These are phyloP conservation scores for Scopus umbretta DNA, from an alignment of 2,113 vertebrate genomes.

Conservation along the genomic window DNA sequence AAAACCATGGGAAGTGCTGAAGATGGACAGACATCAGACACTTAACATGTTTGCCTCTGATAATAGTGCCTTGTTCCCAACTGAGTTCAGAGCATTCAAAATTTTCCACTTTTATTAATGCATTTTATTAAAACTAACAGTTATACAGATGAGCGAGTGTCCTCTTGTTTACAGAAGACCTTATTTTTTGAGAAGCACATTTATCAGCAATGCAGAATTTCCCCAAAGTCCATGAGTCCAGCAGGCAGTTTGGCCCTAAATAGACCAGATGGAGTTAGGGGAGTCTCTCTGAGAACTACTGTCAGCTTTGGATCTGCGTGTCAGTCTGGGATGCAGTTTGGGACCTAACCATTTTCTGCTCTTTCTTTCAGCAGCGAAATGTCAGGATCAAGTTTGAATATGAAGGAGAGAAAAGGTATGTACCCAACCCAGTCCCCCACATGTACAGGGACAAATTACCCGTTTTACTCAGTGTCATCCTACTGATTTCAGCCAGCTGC, in stretches of 20 bases:
- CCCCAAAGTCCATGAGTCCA: background rate
- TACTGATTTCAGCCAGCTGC: background rate
- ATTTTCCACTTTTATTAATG: background rate
- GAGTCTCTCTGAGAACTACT: background rate
- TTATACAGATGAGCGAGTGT: background rate
- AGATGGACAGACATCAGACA: background rate
- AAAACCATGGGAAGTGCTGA: background rate
- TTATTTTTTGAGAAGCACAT: background rate
- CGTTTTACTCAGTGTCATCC: background rate
- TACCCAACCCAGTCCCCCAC: background rate
- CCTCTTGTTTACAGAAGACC: background rate
- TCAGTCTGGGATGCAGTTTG: background rate
- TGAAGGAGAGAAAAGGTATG: constrained; percentile 90
- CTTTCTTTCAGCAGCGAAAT: constrained; percentile 74
- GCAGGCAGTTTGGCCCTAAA: background rate
- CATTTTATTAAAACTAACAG: background rate
- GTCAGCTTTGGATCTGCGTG: background rate
- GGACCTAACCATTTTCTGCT: background rate
- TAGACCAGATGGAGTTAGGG: background rate
- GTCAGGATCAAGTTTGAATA: constrained; percentile 93
- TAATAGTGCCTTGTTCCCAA: background rate
- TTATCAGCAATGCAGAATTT: background rate
- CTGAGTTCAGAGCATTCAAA: background rate
- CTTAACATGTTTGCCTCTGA: background rate
- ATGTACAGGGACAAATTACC: background rate